Evolutionary conservation across 2,797 vertebrate species (phyloP).

Genomic region (Pipistrellus pygmaeus): DNA sequence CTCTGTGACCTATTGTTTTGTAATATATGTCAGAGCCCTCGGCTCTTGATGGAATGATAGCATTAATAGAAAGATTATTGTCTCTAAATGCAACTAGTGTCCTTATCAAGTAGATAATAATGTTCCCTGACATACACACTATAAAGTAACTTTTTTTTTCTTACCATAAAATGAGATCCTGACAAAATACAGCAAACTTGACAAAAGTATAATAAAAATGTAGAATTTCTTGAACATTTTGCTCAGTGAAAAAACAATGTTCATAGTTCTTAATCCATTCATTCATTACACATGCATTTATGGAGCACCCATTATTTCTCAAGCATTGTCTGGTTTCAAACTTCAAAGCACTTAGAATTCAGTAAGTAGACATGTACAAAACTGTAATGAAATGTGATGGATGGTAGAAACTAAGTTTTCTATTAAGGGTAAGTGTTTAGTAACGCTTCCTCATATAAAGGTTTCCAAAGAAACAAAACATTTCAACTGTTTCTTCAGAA

Average conservation of each 20-base stretch:
- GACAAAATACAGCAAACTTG: background rate
- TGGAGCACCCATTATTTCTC: background rate
- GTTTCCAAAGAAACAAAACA: background rate
- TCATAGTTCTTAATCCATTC: background rate
- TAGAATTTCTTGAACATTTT: conserved; percentile 16
- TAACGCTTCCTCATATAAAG: background rate
- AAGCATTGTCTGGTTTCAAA: background rate
- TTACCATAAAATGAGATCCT: conserved; percentile 35
- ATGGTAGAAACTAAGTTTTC: background rate
- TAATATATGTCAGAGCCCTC: background rate
- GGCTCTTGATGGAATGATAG: background rate
- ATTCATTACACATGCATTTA: background rate
- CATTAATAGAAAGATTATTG: conserved; percentile 13
- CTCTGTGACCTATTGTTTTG: conserved; percentile 35
- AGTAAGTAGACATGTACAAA: background rate
- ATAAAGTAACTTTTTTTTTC: conserved; percentile 19
- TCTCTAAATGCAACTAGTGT: conserved; percentile 3
- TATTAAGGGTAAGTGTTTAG: background rate
- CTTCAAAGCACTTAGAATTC: background rate
- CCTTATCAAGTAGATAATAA: conserved; percentile 51
- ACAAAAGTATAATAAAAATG: conserved; percentile 25
- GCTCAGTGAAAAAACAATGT: background rate
- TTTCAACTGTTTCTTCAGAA: background rate
- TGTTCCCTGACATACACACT: background rate
- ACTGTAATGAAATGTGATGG: background rate